Base-by-base conservation (phyloP, 2,888 invertebrate genomes). In the Sesamia inferens region DNA sequence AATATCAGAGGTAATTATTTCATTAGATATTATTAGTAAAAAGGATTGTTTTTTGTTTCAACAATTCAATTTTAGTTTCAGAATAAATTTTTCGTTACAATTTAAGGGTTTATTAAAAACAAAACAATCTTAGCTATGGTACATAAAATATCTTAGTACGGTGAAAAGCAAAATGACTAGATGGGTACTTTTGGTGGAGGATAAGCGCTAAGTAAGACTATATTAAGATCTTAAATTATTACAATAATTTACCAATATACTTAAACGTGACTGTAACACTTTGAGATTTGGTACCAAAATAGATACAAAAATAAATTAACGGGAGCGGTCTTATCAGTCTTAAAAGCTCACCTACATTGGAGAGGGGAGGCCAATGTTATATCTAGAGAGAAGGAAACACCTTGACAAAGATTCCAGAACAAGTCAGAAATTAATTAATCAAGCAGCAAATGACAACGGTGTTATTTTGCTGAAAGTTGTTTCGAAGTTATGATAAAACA, bases 261-360 rank as follows among this genome's bases (percentile, higher is more conserved):
- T 22, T 55, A 70, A 62, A 13, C 63, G 47, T 55, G 74, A 63
- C n/a, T 39, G 13, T 13, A 31, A 73, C 16, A 44, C 6, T 62
- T 71, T 48, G 71, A 78, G 75, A 78, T 70, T 71, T 31, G 39
- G 42, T 62, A 78, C 55, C 42, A 57, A 57, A 78, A 76, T 16
- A 71, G 14, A 44, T 71, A 78, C 22, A 62, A 78, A 62, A 57
- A 78, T 67, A 79, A 72, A 58, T 73, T 55, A 59, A 59, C 47
- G 51, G 65, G 81, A 79, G 81, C 51, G 44, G 44, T 78, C 58
- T 67, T 66, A 63, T 82, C 76, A 81, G 71, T 71, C 77, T 77
- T 75, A 19, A 31, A 79, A 74, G 79, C 74, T 74, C 65, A 65
- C 76, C 59, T 61, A 61, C 14, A 54, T 59, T 51, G 71, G 54